Percentiles rank a stretch among this genome's conserved stretches.
phyloP scores from a whole-genome alignment of 2,797 vertebrate species.

The Pseudochaenichthys georgianus region DNA sequence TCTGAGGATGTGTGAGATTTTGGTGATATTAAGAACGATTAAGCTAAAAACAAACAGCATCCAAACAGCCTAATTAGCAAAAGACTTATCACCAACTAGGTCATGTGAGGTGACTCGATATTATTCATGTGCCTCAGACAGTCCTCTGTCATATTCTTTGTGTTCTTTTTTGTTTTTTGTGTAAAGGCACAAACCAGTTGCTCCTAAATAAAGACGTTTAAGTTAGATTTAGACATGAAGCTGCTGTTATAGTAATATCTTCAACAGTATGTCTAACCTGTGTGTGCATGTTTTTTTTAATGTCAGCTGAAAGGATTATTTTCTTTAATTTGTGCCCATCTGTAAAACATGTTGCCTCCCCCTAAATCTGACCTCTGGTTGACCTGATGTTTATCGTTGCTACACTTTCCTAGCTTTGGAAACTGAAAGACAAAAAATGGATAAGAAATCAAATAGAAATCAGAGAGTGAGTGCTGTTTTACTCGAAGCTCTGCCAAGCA shows the following conservation, averaged over 20 bases:
- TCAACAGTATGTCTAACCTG: neutral
- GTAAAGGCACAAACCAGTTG: neutral
- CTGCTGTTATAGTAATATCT: neutral
- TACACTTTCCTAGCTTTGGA: slow-evolving; percentile 21
- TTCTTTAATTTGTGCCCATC: neutral
- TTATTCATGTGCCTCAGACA: neutral
- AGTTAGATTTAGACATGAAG: neutral
- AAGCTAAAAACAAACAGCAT: slow-evolving; percentile 1
- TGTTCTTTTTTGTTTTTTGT: neutral
- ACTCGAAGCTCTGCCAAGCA: slow-evolving; percentile 61
- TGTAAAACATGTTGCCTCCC: neutral
- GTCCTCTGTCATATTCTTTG: neutral
- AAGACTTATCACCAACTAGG: neutral
- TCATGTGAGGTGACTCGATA: neutral
- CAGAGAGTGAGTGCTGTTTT: slow-evolving; percentile 44
- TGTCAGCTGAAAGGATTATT: too few species aligned
- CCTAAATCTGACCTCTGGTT: slow-evolving; percentile 40
- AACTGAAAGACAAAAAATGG: slow-evolving; percentile 18
- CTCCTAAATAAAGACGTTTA: neutral
- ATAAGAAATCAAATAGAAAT: slow-evolving; percentile 51
- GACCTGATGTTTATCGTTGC: slow-evolving; percentile 25
- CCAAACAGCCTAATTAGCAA: neutral
- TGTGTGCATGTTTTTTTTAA: neutral
- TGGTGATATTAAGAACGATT: neutral
- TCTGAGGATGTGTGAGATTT: slow-evolving; percentile 4